Evolutionary conservation across 2,888 invertebrate species (phyloP), one percentile per base, ranked within the genome.

Genomic region (Amorpha juglandis): DNA sequence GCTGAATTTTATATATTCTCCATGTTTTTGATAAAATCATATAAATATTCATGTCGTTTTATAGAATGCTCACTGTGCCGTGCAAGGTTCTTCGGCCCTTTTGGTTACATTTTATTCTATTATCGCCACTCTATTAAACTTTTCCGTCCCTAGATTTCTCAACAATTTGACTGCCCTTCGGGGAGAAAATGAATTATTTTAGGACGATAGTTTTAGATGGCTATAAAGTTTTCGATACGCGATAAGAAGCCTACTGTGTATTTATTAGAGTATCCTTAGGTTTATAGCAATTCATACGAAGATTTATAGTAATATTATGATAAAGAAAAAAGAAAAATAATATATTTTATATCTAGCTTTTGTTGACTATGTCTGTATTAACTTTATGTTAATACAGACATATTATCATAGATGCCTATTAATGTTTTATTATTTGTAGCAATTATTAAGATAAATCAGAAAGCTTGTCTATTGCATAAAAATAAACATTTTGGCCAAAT

Each of bases 81-180:
- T 42, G 16, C 38, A 58, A 42, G 58, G 38, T 19, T 42, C 9
- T n/a, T 38, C 6, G 19, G 58, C 38, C 58, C 42, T 38, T 58
- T 58, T 42, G 19, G 38, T 58, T 19, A 58, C 55, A 55, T 55
- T 55, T 58, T 58, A 58, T 58, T 58, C 42, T 58, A 58, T 58
- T 58, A 58, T 42, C 58, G 42, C 42, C 58, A 58, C 58, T 58
- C 58, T 58, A 58, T 58, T 58, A 58, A 58, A 58, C 58, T 58
- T 42, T 58, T 42, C 38, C 38, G 16, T 58, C 42, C 38, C 19
- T 19, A 42, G 58, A 58, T 42, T 58, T 58, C 19, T 12, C 42
- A 58, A 58, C 42, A 58, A 58, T 58, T 19, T 58, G 11, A 58
- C 42, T 38, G 58, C 16, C 42, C 58, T 38, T 42, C 12, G 12